phyloP scores from a whole-genome alignment of 1,140 invertebrate genomes.

The Cephus cinctus region DNA sequence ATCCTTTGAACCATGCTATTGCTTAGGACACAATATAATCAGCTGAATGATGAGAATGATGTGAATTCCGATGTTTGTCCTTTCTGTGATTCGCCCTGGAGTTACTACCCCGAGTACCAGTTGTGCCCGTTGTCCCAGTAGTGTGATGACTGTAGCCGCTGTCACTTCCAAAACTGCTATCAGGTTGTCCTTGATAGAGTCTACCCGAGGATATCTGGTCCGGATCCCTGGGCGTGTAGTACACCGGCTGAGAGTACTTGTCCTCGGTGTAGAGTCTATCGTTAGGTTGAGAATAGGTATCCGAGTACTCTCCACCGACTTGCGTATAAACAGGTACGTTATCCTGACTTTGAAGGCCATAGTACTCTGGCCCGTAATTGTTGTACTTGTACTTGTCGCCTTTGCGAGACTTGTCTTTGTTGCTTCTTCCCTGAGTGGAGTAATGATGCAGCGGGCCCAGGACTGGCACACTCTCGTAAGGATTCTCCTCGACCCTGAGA shows the following conservation, averaged over 20 bases:
- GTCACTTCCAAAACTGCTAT: constrained; percentile 66
- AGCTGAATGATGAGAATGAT: constrained; percentile 44
- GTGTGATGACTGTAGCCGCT: constrained; percentile 72
- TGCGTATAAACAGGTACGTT: constrained; percentile 32
- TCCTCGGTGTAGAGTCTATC: constrained; percentile 41
- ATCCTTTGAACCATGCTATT: too few species aligned
- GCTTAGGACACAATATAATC: constrained; percentile 46
- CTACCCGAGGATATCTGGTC: constrained; percentile 32
- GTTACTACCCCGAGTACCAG: constrained; percentile 39
- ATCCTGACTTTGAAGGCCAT: constrained; percentile 35
- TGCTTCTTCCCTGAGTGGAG: constrained; percentile 33
- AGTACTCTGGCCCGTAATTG: constrained; percentile 36
- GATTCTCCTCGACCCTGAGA: constrained; percentile 42
- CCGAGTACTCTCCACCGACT: constrained; percentile 31
- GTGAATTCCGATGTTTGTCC: constrained; percentile 46
- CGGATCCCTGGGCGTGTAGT: constrained; percentile 33
- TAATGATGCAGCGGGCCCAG: constrained; percentile 52
- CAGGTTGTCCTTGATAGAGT: constrained; percentile 49
- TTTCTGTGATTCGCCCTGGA: constrained; percentile 40
- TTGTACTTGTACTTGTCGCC: constrained; percentile 33
- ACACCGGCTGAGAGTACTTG: constrained; percentile 38
- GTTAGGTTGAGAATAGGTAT: constrained; percentile 39
- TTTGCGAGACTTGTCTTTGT: constrained; percentile 29
- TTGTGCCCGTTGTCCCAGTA: constrained; percentile 48
- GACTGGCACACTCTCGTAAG: constrained; percentile 62